Evolutionary conservation across 2,888 invertebrate species (phyloP).

Genomic region (Lasius platythorax): DNA sequence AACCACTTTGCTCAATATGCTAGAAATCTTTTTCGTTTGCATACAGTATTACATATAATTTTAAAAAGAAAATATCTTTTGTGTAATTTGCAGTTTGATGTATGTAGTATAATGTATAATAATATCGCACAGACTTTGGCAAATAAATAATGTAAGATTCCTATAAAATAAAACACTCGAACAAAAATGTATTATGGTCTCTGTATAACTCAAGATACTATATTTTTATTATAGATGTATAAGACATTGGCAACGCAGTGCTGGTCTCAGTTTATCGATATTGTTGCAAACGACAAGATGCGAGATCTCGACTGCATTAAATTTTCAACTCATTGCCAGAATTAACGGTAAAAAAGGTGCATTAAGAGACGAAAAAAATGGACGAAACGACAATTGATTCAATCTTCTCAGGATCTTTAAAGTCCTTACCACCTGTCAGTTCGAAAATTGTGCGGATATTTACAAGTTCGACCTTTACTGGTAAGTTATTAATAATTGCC

Average conservation of each 20-base stretch:
- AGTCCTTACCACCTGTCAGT: conserved; percentile 96
- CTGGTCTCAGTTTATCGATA: conserved; percentile 56
- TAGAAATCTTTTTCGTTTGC: not conserved
- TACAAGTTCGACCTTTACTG: conserved; percentile 99
- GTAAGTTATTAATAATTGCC: conserved; percentile 86
- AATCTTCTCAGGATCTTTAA: conserved; percentile 95
- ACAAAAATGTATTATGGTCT: not conserved
- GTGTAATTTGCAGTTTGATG: not conserved
- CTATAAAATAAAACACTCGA: not conserved
- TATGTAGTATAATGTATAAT: not conserved
- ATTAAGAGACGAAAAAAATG: conserved; percentile 87
- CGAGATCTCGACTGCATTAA: not conserved
- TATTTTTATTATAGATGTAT: conserved; percentile 43
- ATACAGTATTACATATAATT: not conserved
- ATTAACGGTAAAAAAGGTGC: not conserved
- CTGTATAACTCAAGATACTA: conserved; percentile 16
- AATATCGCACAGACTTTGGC: not conserved
- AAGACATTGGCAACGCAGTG: conserved; percentile 42
- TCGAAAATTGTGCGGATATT: conserved; percentile 99
- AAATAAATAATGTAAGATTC: not conserved
- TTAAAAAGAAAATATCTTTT: conserved; percentile 2
- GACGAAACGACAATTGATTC: conserved; percentile 96
- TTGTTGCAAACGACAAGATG: conserved; percentile 49
- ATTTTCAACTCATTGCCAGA: not conserved
- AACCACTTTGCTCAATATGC: conserved; percentile 50